Evolutionary conservation across 2,113 vertebrate species (phyloP).

Genomic region (Chitala chitala): DNA sequence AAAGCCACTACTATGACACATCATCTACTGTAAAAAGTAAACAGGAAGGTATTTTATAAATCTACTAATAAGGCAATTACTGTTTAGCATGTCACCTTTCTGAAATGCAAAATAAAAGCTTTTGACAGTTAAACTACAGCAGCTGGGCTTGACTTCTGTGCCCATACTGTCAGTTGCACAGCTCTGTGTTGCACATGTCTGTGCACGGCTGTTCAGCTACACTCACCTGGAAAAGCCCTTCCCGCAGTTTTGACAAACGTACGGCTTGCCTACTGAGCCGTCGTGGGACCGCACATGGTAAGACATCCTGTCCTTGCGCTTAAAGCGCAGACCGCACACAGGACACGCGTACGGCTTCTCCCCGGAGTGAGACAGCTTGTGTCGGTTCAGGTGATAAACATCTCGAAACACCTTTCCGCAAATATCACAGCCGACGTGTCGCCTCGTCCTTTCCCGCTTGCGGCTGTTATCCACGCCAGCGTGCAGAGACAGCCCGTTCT

Average conservation of each 20-base stretch:
- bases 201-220: not conserved
- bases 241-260: slow-evolving; percentile 97
- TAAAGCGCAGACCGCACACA: slow-evolving; percentile 92
- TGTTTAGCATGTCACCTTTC: no score
- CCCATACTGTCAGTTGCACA: no score
- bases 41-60: no score
- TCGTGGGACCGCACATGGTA: slow-evolving; percentile 97
- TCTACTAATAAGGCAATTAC: no score
- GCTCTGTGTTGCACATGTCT: no score
- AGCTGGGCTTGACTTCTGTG: no score
- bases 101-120: no score
- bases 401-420: slow-evolving; percentile 98
- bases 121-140: no score
- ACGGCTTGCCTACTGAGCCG: slow-evolving; percentile 95
- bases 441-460: slow-evolving; percentile 88
- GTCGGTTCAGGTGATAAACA: slow-evolving; percentile 96
- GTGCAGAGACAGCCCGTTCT: slow-evolving; percentile 75
- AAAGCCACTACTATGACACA: no score
- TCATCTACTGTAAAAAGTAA: no score
- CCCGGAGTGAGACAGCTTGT: slow-evolving; percentile 96
- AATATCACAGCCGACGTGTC: slow-evolving; percentile 95
- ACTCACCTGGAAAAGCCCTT: slow-evolving; percentile 98
- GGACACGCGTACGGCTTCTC: slow-evolving; percentile 98
- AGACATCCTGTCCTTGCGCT: slow-evolving; percentile 97
- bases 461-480: slow-evolving; percentile 70